Percentiles rank a stretch among this genome's conserved stretches.
Evolutionary conservation across 2,797 vertebrate species (phyloP).

Genomic region (Gadopsis marmoratus): DNA sequence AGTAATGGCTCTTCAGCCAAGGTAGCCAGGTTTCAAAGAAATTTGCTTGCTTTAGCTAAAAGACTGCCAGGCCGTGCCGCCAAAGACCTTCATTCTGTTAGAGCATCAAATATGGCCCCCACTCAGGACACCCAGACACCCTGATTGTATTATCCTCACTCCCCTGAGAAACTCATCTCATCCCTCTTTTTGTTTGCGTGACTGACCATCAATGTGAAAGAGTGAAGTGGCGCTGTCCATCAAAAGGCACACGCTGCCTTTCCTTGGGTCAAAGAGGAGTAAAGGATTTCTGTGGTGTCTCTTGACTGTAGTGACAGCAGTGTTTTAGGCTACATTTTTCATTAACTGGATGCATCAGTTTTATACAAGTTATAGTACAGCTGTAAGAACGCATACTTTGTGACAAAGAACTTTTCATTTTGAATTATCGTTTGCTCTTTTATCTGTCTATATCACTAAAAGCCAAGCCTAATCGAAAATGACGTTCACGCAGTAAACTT

Average conservation of each 20-base stretch:
- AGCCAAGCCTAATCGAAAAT: conserved; percentile 12
- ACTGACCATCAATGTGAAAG: conserved; percentile 75
- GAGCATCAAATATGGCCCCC: conserved; percentile 81
- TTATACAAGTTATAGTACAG: conserved; percentile 19
- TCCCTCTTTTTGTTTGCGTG: conserved; percentile 81
- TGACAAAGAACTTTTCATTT: conserved; percentile 18
- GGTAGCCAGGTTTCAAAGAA: conserved; percentile 86
- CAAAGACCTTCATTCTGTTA: conserved; percentile 86
- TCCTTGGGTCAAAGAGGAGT: conserved; percentile 62
- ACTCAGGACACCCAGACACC: conserved; percentile 77
- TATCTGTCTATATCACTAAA: not conserved
- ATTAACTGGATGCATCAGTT: conserved; percentile 34
- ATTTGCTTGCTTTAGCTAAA: conserved; percentile 89
- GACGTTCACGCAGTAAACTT: conserved; percentile 17
- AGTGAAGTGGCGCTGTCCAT: conserved; percentile 74
- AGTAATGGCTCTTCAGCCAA: conserved; percentile 82
- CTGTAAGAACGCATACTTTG: conserved; percentile 17
- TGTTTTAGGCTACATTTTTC: conserved; percentile 18
- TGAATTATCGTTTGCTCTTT: conserved; percentile 5
- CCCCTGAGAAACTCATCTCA: conserved; percentile 87
- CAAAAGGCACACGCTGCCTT: conserved; percentile 51
- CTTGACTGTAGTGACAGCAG: conserved; percentile 16
- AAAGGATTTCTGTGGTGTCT: conserved; percentile 43
- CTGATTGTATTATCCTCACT: conserved; percentile 89
- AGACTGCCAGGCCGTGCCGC: conserved; percentile 76